Evolutionary conservation across 2,888 invertebrate species (phyloP).

Genomic region (Luperina testacea): DNA sequence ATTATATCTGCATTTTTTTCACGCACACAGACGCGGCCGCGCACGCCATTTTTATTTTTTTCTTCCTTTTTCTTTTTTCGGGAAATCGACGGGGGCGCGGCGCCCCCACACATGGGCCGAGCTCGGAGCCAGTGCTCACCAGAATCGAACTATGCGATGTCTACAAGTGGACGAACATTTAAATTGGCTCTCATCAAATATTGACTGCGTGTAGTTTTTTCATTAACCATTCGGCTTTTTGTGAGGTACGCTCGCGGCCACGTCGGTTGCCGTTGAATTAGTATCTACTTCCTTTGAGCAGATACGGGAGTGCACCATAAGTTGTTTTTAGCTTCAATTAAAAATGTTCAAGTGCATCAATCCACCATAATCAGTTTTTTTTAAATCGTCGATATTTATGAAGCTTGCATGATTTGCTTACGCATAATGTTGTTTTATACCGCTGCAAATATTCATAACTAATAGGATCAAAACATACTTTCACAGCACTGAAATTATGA

Average conservation of each 20-base stretch:
- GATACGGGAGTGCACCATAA: slow-evolving; percentile 54
- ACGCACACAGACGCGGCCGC: slow-evolving; percentile 83
- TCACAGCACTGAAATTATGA: not conserved
- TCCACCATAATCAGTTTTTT: slow-evolving; percentile 19
- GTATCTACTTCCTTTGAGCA: slow-evolving; percentile 80
- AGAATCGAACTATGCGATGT: slow-evolving; percentile 88
- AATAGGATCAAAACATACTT: not conserved
- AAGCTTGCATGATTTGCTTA: slow-evolving; percentile 8
- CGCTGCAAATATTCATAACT: not conserved
- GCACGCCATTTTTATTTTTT: slow-evolving; percentile 88
- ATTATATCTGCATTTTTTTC: slow-evolving; percentile 90
- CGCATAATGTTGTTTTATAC: not conserved
- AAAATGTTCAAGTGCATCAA: slow-evolving; percentile 49
- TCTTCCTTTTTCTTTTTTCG: slow-evolving; percentile 85
- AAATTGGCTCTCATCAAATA: slow-evolving; percentile 90
- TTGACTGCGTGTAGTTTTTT: slow-evolving; percentile 90
- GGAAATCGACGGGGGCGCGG: slow-evolving; percentile 81
- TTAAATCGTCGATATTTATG: not conserved
- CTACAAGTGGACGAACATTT: slow-evolving; percentile 90
- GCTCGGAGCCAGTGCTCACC: slow-evolving; percentile 70
- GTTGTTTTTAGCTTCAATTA: slow-evolving; percentile 59
- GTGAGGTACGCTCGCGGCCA: slow-evolving; percentile 74
- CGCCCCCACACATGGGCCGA: slow-evolving; percentile 78
- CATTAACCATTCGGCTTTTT: slow-evolving; percentile 87
- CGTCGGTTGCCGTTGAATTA: slow-evolving; percentile 80